Evolutionary conservation across 2,888 invertebrate species (phyloP).

Genomic region (Plutella xylostella): DNA sequence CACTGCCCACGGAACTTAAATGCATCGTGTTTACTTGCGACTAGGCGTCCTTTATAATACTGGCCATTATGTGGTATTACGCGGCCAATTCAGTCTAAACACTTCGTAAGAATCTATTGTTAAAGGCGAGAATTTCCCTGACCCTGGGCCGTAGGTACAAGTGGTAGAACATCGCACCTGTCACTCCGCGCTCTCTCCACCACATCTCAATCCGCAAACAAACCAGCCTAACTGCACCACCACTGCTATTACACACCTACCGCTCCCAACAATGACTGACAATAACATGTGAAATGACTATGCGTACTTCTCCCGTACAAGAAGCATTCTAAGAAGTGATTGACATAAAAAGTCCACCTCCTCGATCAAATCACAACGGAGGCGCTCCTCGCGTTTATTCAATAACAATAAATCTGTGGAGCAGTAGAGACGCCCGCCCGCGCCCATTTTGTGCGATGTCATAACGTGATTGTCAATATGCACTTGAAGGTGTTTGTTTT

Average conservation of each 20-base stretch:
- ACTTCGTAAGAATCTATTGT: slow-evolving; percentile 34
- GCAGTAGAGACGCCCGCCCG: slow-evolving; percentile 33
- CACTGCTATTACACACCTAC: background rate
- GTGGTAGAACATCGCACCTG: slow-evolving; percentile 16
- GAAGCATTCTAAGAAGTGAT: no score
- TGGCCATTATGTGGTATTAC: slow-evolving; percentile 33
- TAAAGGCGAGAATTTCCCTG: slow-evolving; percentile 29
- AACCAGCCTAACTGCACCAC: background rate
- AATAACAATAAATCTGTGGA: slow-evolving; percentile 42
- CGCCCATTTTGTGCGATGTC: slow-evolving; percentile 7
- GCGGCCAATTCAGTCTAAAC: slow-evolving; percentile 34
- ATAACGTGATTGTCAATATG: background rate
- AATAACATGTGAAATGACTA: background rate
- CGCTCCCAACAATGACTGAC: background rate
- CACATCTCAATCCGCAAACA: slow-evolving; percentile 5
- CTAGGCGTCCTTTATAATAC: slow-evolving; percentile 31
- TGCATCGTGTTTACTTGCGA: slow-evolving; percentile 3
- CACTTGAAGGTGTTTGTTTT: background rate
- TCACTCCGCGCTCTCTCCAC: slow-evolving; percentile 26
- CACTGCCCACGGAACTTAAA: background rate
- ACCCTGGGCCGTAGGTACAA: slow-evolving; percentile 29
- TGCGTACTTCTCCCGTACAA: background rate
- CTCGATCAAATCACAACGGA: slow-evolving; percentile 1
- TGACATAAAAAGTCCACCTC: background rate
- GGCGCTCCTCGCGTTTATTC: slow-evolving; percentile 23